These are phyloP conservation scores for Harpagoxenus sublaevis DNA, from an alignment of 2,888 invertebrate genomes.

Conservation along the genomic window DNA sequence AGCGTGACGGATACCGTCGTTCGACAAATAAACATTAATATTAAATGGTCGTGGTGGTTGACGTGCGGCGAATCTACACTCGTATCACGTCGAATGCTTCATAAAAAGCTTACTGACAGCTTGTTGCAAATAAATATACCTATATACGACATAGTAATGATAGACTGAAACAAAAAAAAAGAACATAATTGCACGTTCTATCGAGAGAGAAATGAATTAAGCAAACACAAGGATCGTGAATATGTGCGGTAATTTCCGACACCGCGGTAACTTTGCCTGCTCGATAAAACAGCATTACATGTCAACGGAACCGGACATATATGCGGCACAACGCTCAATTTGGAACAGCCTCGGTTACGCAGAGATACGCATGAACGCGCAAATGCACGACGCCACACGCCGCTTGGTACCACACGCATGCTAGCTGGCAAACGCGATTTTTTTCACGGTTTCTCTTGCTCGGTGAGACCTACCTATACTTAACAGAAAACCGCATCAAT, in stretches of 20 bases:
- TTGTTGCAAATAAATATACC: not conserved
- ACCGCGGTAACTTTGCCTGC: constrained; percentile 55
- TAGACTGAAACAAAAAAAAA: not conserved
- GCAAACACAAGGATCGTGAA: constrained; percentile 26
- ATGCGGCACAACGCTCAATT: constrained; percentile 80
- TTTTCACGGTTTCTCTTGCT: constrained; percentile 31
- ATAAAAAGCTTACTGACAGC: not conserved
- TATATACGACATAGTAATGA: not conserved
- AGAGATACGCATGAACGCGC: constrained; percentile 80
- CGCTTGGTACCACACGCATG: constrained; percentile 66
- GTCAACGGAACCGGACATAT: constrained; percentile 79
- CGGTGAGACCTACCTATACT: not conserved
- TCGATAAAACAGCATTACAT: constrained; percentile 78
- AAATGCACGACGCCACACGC: constrained; percentile 78
- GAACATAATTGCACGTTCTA: not conserved
- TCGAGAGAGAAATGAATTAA: constrained; percentile 29
- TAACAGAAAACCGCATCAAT: not conserved
- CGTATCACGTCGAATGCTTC: not conserved
- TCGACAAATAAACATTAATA: not conserved
- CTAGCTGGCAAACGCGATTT: constrained; percentile 58
- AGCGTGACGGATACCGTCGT: constrained; percentile 17
- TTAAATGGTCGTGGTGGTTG: not conserved
- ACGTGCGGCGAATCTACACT: constrained; percentile 5
- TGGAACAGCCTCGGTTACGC: constrained; percentile 79
- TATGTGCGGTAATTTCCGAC: constrained; percentile 55